Evolutionary conservation across 1,140 invertebrate genomes (phyloP).

Genomic region (Lordiphosa stackelbergi): DNA sequence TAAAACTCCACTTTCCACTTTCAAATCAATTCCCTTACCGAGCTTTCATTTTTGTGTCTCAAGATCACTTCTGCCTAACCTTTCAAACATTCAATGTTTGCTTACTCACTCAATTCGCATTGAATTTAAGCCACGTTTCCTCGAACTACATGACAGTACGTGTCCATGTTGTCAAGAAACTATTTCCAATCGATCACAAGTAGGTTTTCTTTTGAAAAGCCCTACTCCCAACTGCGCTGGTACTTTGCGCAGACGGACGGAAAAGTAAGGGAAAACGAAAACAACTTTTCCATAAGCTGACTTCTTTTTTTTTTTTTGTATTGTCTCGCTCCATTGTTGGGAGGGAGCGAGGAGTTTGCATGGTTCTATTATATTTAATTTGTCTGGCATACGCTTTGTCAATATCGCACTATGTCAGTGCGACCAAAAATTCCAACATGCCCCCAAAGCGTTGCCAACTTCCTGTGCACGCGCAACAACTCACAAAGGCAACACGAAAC

Average conservation of each 20-base stretch:
- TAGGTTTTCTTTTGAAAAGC: slow-evolving; percentile 26
- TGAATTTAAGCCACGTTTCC: slow-evolving; percentile 24
- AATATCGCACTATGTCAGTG: slow-evolving; percentile 48
- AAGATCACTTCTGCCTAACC: neutral
- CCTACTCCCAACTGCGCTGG: slow-evolving; percentile 14
- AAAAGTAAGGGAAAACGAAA: slow-evolving; percentile 8
- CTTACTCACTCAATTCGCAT: slow-evolving; percentile 7
- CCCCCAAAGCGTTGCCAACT: slow-evolving; percentile 60
- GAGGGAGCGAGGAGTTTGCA: neutral
- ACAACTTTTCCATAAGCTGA: slow-evolving; percentile 55
- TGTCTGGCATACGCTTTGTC: slow-evolving; percentile 69
- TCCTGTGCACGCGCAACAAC: slow-evolving; percentile 44
- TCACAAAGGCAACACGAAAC: slow-evolving; percentile 23
- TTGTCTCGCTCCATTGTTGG: slow-evolving; percentile 43
- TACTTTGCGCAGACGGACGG: slow-evolving; percentile 1
- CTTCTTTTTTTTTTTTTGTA: slow-evolving; percentile 45
- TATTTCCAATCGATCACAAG: slow-evolving; percentile 58
- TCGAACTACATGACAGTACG: slow-evolving; percentile 24
- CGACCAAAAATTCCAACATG: slow-evolving; percentile 53
- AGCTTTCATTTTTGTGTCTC: no score
- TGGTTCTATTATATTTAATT: slow-evolving; percentile 65
- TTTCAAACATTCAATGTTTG: neutral
- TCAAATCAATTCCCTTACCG: no score
- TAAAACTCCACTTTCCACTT: no score
- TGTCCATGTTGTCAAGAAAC: slow-evolving; percentile 47